A percentile compares a stretch with the other conserved stretches of the same genome.
Evolutionary conservation across 1,140 invertebrate species (phyloP).

Genomic region (Leptinotarsa lineolata): DNA sequence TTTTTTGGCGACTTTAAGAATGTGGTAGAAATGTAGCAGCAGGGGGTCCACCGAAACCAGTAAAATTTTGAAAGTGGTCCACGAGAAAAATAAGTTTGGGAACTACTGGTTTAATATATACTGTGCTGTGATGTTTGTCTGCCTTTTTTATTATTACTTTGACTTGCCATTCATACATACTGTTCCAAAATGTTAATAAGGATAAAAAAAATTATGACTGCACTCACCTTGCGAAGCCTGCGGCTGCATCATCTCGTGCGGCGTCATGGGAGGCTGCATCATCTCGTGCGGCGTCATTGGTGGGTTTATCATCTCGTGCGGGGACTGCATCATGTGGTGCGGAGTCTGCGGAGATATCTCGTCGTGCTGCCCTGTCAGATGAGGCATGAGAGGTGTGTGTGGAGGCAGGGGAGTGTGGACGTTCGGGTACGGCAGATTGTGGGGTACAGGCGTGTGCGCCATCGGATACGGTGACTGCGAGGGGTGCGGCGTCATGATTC

Average conservation of each 20-base stretch:
- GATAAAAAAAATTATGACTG: no score
- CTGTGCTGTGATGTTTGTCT: no score
- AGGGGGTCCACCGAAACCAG: no score
- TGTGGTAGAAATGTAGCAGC: no score
- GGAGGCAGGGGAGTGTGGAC: slow-evolving; percentile 48
- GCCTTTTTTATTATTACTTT: no score
- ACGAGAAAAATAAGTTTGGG: no score
- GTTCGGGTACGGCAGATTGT: slow-evolving; percentile 23
- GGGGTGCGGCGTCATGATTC: slow-evolving; percentile 39
- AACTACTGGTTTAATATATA: no score
- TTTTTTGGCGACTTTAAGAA: no score
- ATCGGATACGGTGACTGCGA: slow-evolving; percentile 39
- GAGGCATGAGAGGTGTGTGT: slow-evolving; percentile 32
- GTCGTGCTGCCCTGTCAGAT: slow-evolving; percentile 20
- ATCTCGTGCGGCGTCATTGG: neutral
- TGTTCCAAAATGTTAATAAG: no score
- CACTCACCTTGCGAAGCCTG: neutral
- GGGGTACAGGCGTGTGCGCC: slow-evolving; percentile 40
- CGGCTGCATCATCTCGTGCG: slow-evolving; percentile 19
- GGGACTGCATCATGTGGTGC: slow-evolving; percentile 21
- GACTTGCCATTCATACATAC: no score
- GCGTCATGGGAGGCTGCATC: neutral
- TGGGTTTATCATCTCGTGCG: slow-evolving; percentile 16
- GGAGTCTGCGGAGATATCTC: slow-evolving; percentile 41
- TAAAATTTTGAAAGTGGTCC: no score